Percentiles rank a stretch among this genome's conserved stretches.
Conservation (phyloP, 2,113 vertebrate genomes). For the Myiopsitta monachus region DNA sequence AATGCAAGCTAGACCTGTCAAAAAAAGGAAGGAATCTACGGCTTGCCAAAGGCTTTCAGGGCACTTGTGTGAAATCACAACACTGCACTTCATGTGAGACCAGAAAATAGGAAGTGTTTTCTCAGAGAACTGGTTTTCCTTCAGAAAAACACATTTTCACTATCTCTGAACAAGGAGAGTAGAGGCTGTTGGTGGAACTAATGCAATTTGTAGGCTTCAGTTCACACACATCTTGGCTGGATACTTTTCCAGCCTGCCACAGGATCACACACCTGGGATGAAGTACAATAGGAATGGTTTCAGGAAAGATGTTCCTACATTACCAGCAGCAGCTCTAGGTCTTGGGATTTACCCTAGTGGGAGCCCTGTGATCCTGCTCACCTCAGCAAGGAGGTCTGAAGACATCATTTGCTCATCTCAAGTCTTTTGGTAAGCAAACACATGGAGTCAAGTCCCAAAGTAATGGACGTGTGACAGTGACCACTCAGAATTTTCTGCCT, state of each 20-base stretch:
- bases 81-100: background rate
- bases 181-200: background rate
- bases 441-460: background rate
- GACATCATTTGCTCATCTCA: background rate
- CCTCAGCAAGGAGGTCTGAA: background rate
- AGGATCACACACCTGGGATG: background rate
- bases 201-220: background rate
- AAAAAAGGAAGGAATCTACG: background rate
- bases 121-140: background rate
- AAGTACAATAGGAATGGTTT: rapidly evolving
- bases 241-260: background rate
- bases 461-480: background rate
- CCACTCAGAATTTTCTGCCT: background rate
- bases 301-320: background rate
- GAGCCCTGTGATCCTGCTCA: background rate
- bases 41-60: background rate
- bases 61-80: background rate
- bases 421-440: background rate
- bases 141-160: background rate
- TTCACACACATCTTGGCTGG: background rate
- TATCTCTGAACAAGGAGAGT: background rate
- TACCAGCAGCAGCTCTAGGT: background rate
- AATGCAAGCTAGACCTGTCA: background rate
- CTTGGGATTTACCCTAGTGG: background rate
- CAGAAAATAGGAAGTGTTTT: background rate